A percentile compares a stretch with the other conserved stretches of the same genome.
Conservation (phyloP, 2,888 invertebrate species). For the Andrena haemorrhoa region DNA sequence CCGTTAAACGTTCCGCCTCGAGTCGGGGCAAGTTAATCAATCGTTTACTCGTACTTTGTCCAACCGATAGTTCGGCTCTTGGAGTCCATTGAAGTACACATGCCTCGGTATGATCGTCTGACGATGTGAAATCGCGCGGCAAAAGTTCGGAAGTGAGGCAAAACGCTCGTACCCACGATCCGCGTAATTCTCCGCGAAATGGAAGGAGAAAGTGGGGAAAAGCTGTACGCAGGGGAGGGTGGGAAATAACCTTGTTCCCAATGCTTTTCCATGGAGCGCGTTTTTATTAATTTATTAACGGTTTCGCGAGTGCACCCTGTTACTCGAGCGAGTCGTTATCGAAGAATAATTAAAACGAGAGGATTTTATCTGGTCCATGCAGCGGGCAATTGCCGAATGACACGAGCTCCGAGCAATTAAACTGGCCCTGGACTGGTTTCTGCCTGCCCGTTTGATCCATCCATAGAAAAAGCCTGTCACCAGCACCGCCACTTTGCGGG, state of each 20-base stretch:
- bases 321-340: conserved; percentile 44
- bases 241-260: conserved; percentile 20
- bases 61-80: conserved; percentile 10
- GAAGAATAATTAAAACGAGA: conserved; percentile 58
- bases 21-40: conserved; percentile 32
- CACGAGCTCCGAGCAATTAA: conserved; percentile 48
- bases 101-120: conserved; percentile 9
- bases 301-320: conserved; percentile 7
- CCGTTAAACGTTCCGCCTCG: conserved; percentile 16
- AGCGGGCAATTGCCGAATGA: conserved; percentile 41
- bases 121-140: too few relatives aligned
- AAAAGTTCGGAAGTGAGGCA: conserved; percentile 6
- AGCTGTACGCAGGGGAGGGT: not conserved
- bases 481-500: conserved; percentile 54
- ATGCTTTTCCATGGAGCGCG: not conserved
- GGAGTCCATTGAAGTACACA: conserved; percentile 8
- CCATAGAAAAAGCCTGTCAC: conserved; percentile 46
- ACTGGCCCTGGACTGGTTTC: conserved; percentile 20
- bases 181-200: not conserved
- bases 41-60: conserved; percentile 3
- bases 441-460: conserved; percentile 51
- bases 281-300: conserved; percentile 56
- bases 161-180: not conserved
- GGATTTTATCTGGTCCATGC: conserved; percentile 44
- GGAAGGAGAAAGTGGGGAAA: not conserved